Evolutionary conservation across 1,140 invertebrate genomes (phyloP).

Genomic region (Euura lappo): DNA sequence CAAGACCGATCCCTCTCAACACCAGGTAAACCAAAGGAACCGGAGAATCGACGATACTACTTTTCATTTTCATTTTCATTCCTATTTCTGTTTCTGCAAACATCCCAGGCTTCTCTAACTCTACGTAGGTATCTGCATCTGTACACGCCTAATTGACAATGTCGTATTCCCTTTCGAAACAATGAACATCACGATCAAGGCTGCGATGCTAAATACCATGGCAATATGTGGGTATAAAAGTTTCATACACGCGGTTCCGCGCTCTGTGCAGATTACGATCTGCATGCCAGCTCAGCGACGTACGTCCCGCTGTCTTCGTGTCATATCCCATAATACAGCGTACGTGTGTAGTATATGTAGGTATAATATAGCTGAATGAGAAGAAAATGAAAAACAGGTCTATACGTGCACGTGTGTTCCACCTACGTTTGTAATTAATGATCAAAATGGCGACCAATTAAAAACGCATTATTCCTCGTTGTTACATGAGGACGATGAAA

Average conservation of each 20-base stretch:
- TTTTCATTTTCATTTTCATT: no score
- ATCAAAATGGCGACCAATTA: slow-evolving; percentile 5
- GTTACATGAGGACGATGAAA: no score
- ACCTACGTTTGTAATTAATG: neutral
- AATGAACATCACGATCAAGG: neutral
- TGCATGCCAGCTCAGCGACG: neutral
- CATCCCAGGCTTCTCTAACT: no score
- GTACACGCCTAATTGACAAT: no score
- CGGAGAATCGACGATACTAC: no score
- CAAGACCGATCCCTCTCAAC: neutral
- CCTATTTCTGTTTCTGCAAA: no score
- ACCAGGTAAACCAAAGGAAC: neutral
- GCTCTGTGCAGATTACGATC: neutral
- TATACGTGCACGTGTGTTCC: neutral
- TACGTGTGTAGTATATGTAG: no score
- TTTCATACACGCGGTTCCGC: neutral
- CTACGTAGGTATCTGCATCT: no score
- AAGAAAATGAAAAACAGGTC: no score
- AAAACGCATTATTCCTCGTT: neutral
- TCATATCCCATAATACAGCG: no score
- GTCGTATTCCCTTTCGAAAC: no score
- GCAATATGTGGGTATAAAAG: neutral
- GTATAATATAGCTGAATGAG: no score
- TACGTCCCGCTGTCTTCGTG: neutral
- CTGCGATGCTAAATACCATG: neutral